Percentiles rank a stretch among this genome's conserved stretches.
These are phyloP conservation scores for Coelopa frigida DNA, from an alignment of 1,140 invertebrate genomes.

Conservation along the genomic window DNA sequence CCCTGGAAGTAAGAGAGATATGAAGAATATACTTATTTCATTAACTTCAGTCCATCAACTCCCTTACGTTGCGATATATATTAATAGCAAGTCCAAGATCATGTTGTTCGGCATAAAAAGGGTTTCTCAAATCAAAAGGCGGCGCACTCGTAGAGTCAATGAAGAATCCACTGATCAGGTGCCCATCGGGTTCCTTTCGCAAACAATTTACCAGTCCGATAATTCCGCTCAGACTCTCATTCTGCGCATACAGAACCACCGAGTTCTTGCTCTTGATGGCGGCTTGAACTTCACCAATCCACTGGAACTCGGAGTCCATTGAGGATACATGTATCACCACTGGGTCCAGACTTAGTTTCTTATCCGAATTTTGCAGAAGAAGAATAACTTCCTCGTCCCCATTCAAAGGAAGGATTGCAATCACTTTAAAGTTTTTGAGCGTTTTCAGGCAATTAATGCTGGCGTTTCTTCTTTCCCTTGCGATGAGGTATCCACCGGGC, in stretches of 20 bases:
- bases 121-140: slow-evolving; percentile 54
- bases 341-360: slow-evolving; percentile 22
- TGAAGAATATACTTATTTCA: no score
- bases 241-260: slow-evolving; percentile 52
- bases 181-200: slow-evolving; percentile 59
- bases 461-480: slow-evolving; percentile 37
- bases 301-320: slow-evolving; percentile 45
- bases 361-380: slow-evolving; percentile 39
- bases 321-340: slow-evolving; percentile 31
- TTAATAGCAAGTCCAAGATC: slow-evolving; percentile 73
- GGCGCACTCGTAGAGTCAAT: slow-evolving; percentile 60
- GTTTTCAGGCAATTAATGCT: slow-evolving; percentile 19
- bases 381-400: slow-evolving; percentile 31
- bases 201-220: slow-evolving; percentile 77
- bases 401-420: slow-evolving; percentile 31
- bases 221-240: slow-evolving; percentile 64
- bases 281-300: slow-evolving; percentile 51
- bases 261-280: slow-evolving; percentile 47
- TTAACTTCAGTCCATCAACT: no score
- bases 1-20: slow-evolving; percentile 43
- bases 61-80: slow-evolving; percentile 60
- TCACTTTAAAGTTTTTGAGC: slow-evolving; percentile 22
- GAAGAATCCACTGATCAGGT: slow-evolving; percentile 54
- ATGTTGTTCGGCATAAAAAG: slow-evolving; percentile 59
- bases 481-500: slow-evolving; percentile 48